Percentiles rank a stretch among this genome's conserved stretches.
Conservation (phyloP, 2,797 vertebrate genomes). For the Tachyglossus aculeatus region DNA sequence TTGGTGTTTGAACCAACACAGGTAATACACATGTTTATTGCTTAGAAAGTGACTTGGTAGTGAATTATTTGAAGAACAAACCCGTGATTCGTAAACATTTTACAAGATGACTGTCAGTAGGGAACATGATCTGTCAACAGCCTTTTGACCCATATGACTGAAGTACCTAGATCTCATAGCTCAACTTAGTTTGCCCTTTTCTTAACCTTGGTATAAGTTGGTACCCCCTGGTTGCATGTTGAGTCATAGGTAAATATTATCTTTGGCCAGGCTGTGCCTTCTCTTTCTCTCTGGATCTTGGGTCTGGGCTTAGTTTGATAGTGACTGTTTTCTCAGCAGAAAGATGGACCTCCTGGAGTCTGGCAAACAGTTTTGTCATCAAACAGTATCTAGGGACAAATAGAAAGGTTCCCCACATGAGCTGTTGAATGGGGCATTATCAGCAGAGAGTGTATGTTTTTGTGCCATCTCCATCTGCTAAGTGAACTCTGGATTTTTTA, state of each 20-base stretch:
- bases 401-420: slow-evolving; percentile 38
- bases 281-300: slow-evolving; percentile 26
- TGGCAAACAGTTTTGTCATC: slow-evolving; percentile 47
- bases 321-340: slow-evolving; percentile 43
- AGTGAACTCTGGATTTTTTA: neutral
- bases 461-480: slow-evolving; percentile 4
- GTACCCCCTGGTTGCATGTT: slow-evolving; percentile 29
- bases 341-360: slow-evolving; percentile 48
- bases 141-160: slow-evolving; percentile 51
- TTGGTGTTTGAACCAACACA: neutral
- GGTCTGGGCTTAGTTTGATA: slow-evolving; percentile 43
- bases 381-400: slow-evolving; percentile 31
- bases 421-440: slow-evolving; percentile 31
- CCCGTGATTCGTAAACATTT: slow-evolving; percentile 16
- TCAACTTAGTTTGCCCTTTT: slow-evolving; percentile 57
- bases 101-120: slow-evolving; percentile 8
- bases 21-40: neutral
- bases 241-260: slow-evolving; percentile 65
- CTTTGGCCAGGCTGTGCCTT: slow-evolving; percentile 44
- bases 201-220: slow-evolving; percentile 60
- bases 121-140: slow-evolving; percentile 62
- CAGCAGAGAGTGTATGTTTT: slow-evolving; percentile 14
- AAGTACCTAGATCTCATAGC: slow-evolving; percentile 52
- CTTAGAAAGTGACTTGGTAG: neutral
- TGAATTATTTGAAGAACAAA: slow-evolving; percentile 1